Base-by-base conservation (phyloP, 2,888 invertebrate species). In the Rapana venosa region DNA sequence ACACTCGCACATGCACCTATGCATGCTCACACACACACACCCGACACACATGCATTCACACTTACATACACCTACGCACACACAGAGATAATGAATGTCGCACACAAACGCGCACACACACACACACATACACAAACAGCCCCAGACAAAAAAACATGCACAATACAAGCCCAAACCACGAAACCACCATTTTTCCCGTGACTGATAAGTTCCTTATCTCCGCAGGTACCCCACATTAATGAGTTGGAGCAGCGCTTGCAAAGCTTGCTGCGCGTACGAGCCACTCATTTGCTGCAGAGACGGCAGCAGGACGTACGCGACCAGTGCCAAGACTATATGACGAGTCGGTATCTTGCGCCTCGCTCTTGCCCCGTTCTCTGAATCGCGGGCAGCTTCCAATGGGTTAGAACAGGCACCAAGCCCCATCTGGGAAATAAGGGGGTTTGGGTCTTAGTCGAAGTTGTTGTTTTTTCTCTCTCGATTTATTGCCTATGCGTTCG, bases 301-400 rank as follows among this genome's bases (percentile, higher is more conserved):
- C 97, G 99, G 70, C 97, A 99, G 84, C 98, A 98, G 92, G 99
- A 99, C 96, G 98, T 99, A 1, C 97, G 98, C 90, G 99, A 99
- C 97, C 99, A 99, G 96, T 98, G 98, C 89, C 98, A 98, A 95
- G 99, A 99, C 96, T 98, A 98, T 93, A 97, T 98, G 30, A 97
- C 97, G 87, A 94, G 95, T 94, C 94, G 95, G 92, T 95, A 94
- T 94, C 90, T 90, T 86, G 87, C 87, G 85, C 90, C 87, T 87
- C 47, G 66, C 32, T 87, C 58, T 81, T 30, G 35, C 74, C 88
- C 81, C 30, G 88, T 81, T 88, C 61, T 79, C 79, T 77, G 88
- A 88, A 81, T 74, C 79, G 74, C 61, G 87, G 32, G n/a, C 30
- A 56, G 81, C 88, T 81, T 61, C 79, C 79, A 79, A 32, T 58